Percentiles rank a stretch among this genome's conserved stretches.
Evolutionary conservation across 2,888 invertebrate species (phyloP).

Genomic region (Sarcophaga rosellei): DNA sequence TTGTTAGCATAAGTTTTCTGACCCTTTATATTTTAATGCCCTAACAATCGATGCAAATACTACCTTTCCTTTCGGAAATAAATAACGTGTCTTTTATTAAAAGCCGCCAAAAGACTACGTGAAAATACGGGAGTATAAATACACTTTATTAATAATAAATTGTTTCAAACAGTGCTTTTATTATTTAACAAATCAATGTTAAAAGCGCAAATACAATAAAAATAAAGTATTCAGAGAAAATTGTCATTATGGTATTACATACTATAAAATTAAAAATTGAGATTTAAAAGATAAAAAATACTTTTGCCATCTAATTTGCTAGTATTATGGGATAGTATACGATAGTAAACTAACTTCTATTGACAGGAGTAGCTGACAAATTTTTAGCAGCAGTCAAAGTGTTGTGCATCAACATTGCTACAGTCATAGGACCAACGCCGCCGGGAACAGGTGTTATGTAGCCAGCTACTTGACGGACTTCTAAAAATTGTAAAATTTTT

Average conservation of each 20-base stretch:
- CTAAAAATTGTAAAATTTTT: slow-evolving; percentile 81
- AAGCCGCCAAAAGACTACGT: too few species aligned
- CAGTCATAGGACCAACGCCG: slow-evolving; percentile 97
- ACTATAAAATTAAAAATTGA: slow-evolving; percentile 9
- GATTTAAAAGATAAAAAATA: slow-evolving; percentile 52
- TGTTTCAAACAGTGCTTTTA: not conserved
- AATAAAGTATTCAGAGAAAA: not conserved
- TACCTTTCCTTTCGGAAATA: too few species aligned
- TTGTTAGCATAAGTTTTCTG: too few species aligned
- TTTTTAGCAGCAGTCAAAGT: slow-evolving; percentile 88
- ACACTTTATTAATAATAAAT: not conserved
- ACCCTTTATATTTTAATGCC: too few species aligned
- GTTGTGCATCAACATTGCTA: slow-evolving; percentile 95
- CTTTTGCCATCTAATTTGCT: slow-evolving; percentile 34
- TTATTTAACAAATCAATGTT: not conserved
- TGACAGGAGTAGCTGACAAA: slow-evolving; percentile 67
- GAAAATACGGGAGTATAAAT: not conserved
- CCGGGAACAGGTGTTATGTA: slow-evolving; percentile 95
- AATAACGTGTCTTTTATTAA: too few species aligned
- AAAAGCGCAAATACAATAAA: not conserved
- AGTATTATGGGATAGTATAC: not conserved
- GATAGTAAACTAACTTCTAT: slow-evolving; percentile 37
- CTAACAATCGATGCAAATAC: too few species aligned
- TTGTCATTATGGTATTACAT: not conserved
- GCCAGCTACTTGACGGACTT: slow-evolving; percentile 89